Conservation (phyloP, 2,113 vertebrate genomes). For the Eidolon helvum region DNA sequence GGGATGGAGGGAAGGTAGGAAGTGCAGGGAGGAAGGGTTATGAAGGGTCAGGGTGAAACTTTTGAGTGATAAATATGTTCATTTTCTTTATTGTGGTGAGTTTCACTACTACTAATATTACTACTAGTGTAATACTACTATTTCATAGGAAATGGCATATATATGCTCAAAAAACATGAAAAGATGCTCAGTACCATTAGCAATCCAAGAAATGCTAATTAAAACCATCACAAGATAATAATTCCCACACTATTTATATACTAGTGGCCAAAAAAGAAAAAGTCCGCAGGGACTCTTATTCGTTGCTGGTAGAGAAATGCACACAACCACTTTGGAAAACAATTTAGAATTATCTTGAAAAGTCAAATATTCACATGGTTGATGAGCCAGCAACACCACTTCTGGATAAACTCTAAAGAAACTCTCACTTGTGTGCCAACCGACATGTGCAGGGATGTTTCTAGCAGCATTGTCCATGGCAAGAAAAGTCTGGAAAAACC, state of each 20-base stretch:
- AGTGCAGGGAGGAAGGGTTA: background rate
- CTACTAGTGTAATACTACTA: too few species aligned
- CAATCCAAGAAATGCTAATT: background rate
- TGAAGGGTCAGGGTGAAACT: background rate
- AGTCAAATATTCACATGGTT: background rate
- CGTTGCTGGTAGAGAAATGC: background rate
- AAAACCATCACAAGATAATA: background rate
- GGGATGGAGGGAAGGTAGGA: background rate
- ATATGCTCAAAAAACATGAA: background rate
- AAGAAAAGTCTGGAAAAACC: background rate
- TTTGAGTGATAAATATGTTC: background rate
- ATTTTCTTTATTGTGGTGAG: background rate
- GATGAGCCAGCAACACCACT: background rate
- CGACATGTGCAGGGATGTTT: background rate
- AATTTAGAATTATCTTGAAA: background rate
- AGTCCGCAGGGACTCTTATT: background rate
- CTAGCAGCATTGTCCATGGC: background rate
- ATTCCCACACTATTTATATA: background rate
- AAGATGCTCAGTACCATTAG: background rate
- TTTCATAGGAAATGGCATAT: background rate
- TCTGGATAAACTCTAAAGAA: background rate
- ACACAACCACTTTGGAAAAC: background rate
- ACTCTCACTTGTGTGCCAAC: background rate
- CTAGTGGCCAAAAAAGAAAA: background rate
- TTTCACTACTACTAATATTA: background rate